phyloP scores from a whole-genome alignment of 1,140 invertebrate species.

The Apocrypta bakeri region DNA sequence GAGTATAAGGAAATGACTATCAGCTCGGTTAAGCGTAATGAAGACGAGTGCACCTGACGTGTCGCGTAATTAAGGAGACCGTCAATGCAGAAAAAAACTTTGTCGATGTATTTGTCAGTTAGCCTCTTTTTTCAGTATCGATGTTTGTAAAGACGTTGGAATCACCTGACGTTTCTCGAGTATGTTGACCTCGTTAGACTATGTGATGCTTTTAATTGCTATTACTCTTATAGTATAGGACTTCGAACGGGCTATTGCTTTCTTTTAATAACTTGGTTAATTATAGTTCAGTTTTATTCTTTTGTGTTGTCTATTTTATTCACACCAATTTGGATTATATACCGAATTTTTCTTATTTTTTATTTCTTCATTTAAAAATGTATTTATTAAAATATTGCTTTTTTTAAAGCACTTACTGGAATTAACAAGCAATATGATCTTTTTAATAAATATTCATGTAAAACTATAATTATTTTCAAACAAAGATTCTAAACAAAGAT shows the following conservation, averaged over 20 bases:
- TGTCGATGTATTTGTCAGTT: background rate
- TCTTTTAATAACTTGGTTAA: no score
- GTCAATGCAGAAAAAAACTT: background rate
- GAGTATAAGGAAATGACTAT: background rate
- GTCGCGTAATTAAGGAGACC: background rate
- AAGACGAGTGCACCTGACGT: conserved; percentile 14
- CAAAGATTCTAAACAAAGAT: no score
- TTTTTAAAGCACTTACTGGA: no score
- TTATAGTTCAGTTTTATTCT: background rate
- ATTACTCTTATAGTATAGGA: background rate
- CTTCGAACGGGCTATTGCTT: background rate
- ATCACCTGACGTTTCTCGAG: background rate
- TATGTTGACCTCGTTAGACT: background rate
- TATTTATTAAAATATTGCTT: no score
- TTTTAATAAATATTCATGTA: no score
- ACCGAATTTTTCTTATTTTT: no score
- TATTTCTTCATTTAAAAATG: no score
- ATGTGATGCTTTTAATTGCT: background rate
- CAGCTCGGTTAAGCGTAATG: conserved; percentile 20
- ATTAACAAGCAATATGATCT: no score
- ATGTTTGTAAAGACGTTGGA: background rate
- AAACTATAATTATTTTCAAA: no score
- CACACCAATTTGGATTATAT: no score
- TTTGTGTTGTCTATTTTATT: no score
- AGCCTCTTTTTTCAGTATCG: background rate